Evolutionary conservation across 1,140 invertebrate species (phyloP).

Genomic region (Drosophila nikananu): DNA sequence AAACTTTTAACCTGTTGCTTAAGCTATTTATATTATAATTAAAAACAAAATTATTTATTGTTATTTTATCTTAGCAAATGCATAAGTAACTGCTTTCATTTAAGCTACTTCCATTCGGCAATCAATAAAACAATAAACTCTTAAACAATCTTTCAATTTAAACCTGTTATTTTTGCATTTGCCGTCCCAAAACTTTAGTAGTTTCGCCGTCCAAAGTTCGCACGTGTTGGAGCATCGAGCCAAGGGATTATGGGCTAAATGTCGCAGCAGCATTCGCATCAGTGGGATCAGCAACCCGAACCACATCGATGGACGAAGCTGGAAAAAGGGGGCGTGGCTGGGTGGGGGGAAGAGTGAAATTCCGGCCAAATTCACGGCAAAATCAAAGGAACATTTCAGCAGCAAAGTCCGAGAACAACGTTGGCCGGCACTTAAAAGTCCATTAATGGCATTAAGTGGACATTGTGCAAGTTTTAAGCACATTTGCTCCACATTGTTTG

Average conservation of each 20-base stretch:
- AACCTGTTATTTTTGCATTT: constrained; percentile 25
- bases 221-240: constrained; percentile 70
- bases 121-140: not conserved
- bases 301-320: constrained; percentile 17
- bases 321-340: not conserved
- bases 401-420: constrained; percentile 72
- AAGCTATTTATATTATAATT: too few relatives aligned
- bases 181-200: constrained; percentile 18
- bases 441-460: constrained; percentile 82
- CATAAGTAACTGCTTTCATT: not conserved
- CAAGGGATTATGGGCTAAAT: constrained; percentile 68
- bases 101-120: not conserved
- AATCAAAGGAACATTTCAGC: constrained; percentile 68
- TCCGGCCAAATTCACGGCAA: constrained; percentile 29
- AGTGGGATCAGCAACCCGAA: constrained; percentile 31
- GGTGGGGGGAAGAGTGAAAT: not conserved
- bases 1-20: rapidly evolving
- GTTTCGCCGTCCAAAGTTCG: constrained; percentile 23
- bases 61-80: not conserved
- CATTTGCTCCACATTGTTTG: constrained; percentile 70
- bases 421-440: constrained; percentile 80
- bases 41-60: not conserved
- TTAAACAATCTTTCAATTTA: constrained; percentile 30
- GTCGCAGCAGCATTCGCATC: constrained; percentile 40
- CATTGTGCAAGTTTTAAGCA: constrained; percentile 72